Evolutionary conservation across 2,113 vertebrate species (phyloP), one percentile per base, ranked within the genome.

Genomic region (Sclerurus mexicanus): DNA sequence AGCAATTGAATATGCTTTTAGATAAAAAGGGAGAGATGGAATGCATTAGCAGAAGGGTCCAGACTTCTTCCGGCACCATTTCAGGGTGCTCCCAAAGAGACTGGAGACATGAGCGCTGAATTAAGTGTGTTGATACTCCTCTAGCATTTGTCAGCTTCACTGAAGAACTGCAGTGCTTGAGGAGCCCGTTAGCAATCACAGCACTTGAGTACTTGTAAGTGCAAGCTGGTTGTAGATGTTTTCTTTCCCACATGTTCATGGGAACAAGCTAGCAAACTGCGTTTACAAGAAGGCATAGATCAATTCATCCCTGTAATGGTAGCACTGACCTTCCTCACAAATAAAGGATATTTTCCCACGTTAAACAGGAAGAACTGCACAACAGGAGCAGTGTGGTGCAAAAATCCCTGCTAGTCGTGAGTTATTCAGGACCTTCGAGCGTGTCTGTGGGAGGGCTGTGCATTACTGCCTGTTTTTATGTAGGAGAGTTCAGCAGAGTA

Each of bases 371-470:
- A 88, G 95, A 86, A 25, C 80, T 53, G 58, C 52, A 64, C 85
- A 94, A 91, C 62, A 92, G 75, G 86, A 94, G 40, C 95, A 90
- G 73, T 93, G 69, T 97, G 90, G 73, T 90, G 86, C 90, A 85
- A 89, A 89, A 79, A 87, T 95, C 68, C 88, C 73, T 33, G 73
- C 83, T 90, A 92, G 66, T 56, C 12, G 2, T 68, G 46, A 46
- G 44, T 93, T 97, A 81, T 93, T 96, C 62, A 90, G 58, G 79
- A 81, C 42, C 92, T 93, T 90, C 25, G 2, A 90, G 78, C 40
- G 78, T 80, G 66, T 67, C 85, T 9, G 42, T 95, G 82, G 85
- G 95, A 92, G 90, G 63, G 85, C 85, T 93, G 52, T 64, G 49
- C 27, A 3, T 39, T 74, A 25, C 58, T 79, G 73, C 53, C 31